Base-by-base conservation (phyloP, 2,888 invertebrate species). In the Rhopalosiphum nymphaeae region DNA sequence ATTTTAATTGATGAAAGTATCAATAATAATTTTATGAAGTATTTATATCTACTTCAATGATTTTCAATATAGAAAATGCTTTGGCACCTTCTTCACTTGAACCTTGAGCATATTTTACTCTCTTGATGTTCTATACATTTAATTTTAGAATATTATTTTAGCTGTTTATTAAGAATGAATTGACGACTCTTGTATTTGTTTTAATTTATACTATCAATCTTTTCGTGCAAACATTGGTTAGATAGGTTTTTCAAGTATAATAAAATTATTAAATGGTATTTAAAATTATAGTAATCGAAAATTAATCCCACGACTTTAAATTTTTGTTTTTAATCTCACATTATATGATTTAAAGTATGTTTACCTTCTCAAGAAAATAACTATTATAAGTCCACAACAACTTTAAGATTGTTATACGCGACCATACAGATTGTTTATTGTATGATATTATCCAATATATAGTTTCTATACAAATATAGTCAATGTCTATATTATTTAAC, bases 21-120 rank as follows among this genome's bases (percentile, higher is more conserved):
- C 78, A 78, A 78, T 36, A 78, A 78, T 42, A 36, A 36, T 36
- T 42, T 13, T 36, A 78, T 25, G 36, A 36, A 78, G 9, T 36
- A 2, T 46, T 46, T 46, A 46, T 36, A 44, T 86, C 29, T 44
- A n/a, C 86, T 44, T 49, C 49, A 26, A n/a, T n/a, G 49, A 49
- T 53, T 87, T 87, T 87, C 46, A 87, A 56, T 88, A 53, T 88
- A 88, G 53, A 91, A 85, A 85, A 49, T 85, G 11, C 3, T 85
- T 91, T 91, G 91, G 91, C 91, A 91, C 56, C 53, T 91, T 57
- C n/a, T 57, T 44, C n/a, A 7, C 13, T 25, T 57, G 11, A 56
- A 21, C 91, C 91, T 91, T 91, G 91, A 85, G 0, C 21, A 46
- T 49, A 67, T 85, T 61, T 89, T 57, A 13, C 44, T n/a, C 44